Base-by-base conservation (phyloP, 2,888 invertebrate species). In the Spodoptera exigua region DNA sequence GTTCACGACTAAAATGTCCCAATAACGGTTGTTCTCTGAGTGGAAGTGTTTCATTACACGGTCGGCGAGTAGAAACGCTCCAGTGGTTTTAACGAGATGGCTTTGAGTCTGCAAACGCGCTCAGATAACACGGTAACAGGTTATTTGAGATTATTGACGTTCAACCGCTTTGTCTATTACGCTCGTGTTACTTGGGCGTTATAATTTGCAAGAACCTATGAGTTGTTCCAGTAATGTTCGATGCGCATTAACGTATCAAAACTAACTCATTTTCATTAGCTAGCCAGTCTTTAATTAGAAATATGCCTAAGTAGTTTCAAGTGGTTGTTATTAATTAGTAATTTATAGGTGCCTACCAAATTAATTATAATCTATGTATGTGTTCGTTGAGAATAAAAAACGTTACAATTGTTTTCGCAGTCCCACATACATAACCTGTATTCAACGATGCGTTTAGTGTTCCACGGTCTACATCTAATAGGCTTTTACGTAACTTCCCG, bases 1-100 rank as follows among this genome's bases (percentile, higher is more conserved):
- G 75, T 84, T 87, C 83, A 83, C 81, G 82, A 81, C 76, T 84
- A 82, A 9, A 88, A 89, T 88, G 88, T 87, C 84, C 83, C 85
- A 89, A 89, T 89, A 90, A 90, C 89, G 88, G 90, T 91, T 90
- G 88, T 87, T 89, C 89, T 87, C 86, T 83, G 83, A 89, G 89
- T 92, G 90, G 92, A 91, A 91, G 91, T 91, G 90, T 90, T 89
- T 89, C 89, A 93, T 92, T 93, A 91, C 89, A 93, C 90, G 93
- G 85, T 88, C 74, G 86, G 86, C 81, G 86, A 84, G 75, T 75
- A 79, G 85, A 82, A 85, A 84, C 89, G 92, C 91, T 90, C 89
- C 85, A 86, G 76, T 89, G 88, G 74, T 72, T 86, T 82, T 88
- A 88, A 91, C 89, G 85, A 91, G 90, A 89, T 89, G 79, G 85